Conservation (phyloP, 2,888 invertebrate species). For the Oscheius sp. region DNA sequence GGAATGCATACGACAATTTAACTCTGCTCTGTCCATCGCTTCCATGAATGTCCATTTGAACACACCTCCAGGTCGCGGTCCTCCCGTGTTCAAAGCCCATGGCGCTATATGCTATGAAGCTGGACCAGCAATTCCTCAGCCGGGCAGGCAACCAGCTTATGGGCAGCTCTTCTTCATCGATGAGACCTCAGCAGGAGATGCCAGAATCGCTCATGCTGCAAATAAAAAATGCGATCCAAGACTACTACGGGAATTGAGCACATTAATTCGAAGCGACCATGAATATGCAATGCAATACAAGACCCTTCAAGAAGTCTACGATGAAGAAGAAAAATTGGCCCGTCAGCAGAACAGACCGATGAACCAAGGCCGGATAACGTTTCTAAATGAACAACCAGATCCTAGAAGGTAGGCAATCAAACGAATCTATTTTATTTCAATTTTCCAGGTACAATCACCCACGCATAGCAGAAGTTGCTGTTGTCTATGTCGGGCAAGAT, state of each 20-base stretch:
- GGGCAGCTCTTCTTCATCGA: slow-evolving; percentile 40
- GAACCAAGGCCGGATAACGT: slow-evolving; percentile 33
- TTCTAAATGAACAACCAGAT: slow-evolving; percentile 35
- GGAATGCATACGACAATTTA: slow-evolving; percentile 35
- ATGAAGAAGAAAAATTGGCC: slow-evolving; percentile 35
- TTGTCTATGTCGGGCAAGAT: slow-evolving; percentile 50
- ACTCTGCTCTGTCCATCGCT: slow-evolving; percentile 39
- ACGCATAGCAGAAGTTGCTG: slow-evolving; percentile 50
- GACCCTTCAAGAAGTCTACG: slow-evolving; percentile 43
- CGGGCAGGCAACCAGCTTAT: slow-evolving; percentile 15
- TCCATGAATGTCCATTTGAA: slow-evolving; percentile 40
- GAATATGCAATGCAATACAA: slow-evolving; percentile 42
- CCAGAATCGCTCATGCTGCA: slow-evolving; percentile 15
- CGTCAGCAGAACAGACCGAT: not conserved
- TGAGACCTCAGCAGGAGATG: slow-evolving; percentile 31
- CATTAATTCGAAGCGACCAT: slow-evolving; percentile 26
- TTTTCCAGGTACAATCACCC: slow-evolving; percentile 43
- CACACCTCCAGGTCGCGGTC: slow-evolving; percentile 38
- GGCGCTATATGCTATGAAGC: slow-evolving; percentile 37
- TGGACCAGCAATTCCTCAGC: slow-evolving; percentile 36
- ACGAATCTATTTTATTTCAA: too few relatives aligned
- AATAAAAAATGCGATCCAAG: slow-evolving; percentile 37
- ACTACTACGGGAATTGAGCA: slow-evolving; percentile 38
- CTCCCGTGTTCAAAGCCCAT: slow-evolving; percentile 41
- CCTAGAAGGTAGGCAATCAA: slow-evolving; percentile 34